Percentiles rank a stretch among this genome's conserved stretches.
These are phyloP conservation scores for Sylvilagus floridanus DNA, from an alignment of 2,797 vertebrate genomes.

Conservation along the genomic window DNA sequence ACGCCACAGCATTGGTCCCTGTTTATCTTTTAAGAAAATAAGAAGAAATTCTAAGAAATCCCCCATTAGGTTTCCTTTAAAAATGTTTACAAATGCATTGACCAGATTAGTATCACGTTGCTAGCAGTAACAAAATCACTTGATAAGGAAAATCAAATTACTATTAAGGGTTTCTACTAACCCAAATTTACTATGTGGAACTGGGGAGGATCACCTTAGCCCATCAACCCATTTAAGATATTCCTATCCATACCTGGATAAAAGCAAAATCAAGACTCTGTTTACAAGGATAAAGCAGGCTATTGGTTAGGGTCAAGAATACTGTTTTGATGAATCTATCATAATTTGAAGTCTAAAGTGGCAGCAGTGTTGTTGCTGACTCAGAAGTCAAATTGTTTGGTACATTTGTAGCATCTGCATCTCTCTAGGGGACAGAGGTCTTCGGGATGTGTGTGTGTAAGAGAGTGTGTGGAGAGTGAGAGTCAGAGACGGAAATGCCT, in stretches of 20 bases:
- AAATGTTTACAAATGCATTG: neutral
- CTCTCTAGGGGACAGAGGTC: neutral
- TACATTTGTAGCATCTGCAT: neutral
- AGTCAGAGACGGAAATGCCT: no score
- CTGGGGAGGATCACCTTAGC: neutral
- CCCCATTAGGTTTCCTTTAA: neutral
- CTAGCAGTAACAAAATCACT: neutral
- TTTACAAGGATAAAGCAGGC: neutral
- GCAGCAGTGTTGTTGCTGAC: neutral
- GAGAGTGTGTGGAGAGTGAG: neutral
- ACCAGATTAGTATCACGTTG: neutral
- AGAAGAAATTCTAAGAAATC: neutral
- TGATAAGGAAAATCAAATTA: neutral
- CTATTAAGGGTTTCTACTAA: neutral
- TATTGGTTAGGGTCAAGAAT: neutral
- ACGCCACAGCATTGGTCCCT: no score
- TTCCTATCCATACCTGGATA: neutral
- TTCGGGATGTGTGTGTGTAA: neutral
- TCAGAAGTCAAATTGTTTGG: neutral
- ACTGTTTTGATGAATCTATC: neutral
- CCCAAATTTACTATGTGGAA: neutral
- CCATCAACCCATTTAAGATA: neutral
- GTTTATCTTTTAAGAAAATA: neutral
- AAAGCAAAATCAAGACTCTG: neutral
- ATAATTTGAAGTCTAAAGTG: neutral